Conservation (phyloP, 1,140 invertebrate genomes). For the Pantala flavescens region DNA sequence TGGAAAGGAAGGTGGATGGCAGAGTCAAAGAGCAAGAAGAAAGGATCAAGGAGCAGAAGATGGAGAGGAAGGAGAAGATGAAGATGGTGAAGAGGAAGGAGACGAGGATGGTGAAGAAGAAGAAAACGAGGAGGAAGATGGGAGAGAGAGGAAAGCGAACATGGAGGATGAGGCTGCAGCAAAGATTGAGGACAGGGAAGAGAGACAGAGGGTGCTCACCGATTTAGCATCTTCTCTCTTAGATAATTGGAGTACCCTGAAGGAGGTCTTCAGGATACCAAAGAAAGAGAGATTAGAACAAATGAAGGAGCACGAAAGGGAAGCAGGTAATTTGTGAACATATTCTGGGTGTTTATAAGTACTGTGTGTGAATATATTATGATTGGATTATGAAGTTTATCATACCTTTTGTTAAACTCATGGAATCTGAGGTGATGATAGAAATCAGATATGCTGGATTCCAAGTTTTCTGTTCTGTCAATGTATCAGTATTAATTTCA, state of each 20-base stretch:
- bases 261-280: constrained; percentile 88
- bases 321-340: constrained; percentile 46
- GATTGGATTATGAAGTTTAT: no score
- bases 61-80: constrained; percentile 25
- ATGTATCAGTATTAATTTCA: no score
- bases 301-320: constrained; percentile 85
- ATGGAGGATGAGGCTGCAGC: constrained; percentile 26
- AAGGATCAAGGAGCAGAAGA: constrained; percentile 26
- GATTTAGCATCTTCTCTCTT: constrained; percentile 55
- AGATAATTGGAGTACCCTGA: constrained; percentile 65
- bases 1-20: constrained; percentile 19
- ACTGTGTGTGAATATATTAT: no score
- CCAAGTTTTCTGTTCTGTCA: no score
- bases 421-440: no score
- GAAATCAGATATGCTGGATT: no score
- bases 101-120: constrained; percentile 25
- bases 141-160: constrained; percentile 24
- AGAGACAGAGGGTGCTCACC: constrained; percentile 18
- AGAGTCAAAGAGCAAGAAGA: constrained; percentile 13
- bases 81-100: constrained; percentile 24
- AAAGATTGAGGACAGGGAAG: constrained; percentile 24
- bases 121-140: constrained; percentile 19
- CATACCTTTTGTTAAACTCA: no score
- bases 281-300: constrained; percentile 87
- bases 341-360: no score